phyloP scores from a whole-genome alignment of 2,113 vertebrate genomes.

The Antechinus stuartii region DNA sequence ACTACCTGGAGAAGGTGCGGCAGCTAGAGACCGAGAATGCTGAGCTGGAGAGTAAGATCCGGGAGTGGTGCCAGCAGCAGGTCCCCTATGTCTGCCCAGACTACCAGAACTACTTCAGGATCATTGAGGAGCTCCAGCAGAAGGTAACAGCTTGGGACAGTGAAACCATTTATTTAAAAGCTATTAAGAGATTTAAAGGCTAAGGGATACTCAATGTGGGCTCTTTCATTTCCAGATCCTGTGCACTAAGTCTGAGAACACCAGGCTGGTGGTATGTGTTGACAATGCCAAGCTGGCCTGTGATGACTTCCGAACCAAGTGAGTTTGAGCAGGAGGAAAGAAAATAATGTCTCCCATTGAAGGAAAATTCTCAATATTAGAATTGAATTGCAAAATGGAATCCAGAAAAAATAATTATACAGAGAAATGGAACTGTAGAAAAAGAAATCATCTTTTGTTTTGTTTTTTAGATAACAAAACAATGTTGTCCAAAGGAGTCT shows the following conservation, averaged over 20 bases:
- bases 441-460: neutral
- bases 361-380: neutral
- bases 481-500: neutral
- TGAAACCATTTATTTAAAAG: neutral
- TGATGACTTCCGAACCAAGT: conserved; percentile 87
- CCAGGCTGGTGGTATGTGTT: conserved; percentile 65
- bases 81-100: conserved; percentile 84
- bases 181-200: neutral
- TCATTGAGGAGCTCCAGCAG: conserved; percentile 91
- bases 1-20: conserved; percentile 84
- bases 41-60: conserved; percentile 83
- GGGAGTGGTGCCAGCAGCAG: conserved; percentile 86
- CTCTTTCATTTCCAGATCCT: conserved; percentile 77
- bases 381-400: conserved; percentile 16
- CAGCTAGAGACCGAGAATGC: conserved; percentile 82
- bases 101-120: conserved; percentile 91
- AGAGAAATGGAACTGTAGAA: neutral
- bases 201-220: conserved; percentile 21
- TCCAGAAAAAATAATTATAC: neutral
- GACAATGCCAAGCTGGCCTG: conserved; percentile 83
- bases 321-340: conserved; percentile 40
- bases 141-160: conserved; percentile 85
- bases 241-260: conserved; percentile 71
- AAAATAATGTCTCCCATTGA: neutral
- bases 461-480: neutral